Base-by-base conservation (phyloP, 2,797 vertebrate genomes). In the Myripristis murdjan region DNA sequence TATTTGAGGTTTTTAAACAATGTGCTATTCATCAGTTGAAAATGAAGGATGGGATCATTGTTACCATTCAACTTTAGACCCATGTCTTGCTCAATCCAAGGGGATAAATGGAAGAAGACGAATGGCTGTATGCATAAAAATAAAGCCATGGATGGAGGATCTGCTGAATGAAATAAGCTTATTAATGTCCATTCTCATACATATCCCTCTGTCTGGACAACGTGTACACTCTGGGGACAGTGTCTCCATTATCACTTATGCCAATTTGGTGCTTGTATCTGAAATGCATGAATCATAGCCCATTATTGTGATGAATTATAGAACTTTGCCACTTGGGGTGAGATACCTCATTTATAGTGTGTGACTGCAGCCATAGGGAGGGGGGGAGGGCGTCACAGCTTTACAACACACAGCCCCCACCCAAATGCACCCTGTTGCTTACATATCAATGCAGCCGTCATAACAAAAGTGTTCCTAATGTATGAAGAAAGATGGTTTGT, bases 231-330 rank as follows among this genome's bases (percentile, higher is more conserved):
- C 84, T 1, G 70, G 87, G 73, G 87, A 89, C 60, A 20, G 65
- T 68, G 88, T 91, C 83, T 91, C 78, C 68, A 80, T 75, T 70
- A 74, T 84, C 85, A 90, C 86, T 92, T 90, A 90, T 71, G 82
- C 84, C 89, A 92, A 90, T 93, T 90, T 91, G 73, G 61, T 58
- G 60, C 82, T 83, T 16, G 54, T 35, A 66, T 89, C 82, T 85
- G 80, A 86, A 91, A 87, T 53, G 83, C 80, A 89, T 90, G 83
- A 93, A 90, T 92, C 85, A 90, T 73, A 55, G 61, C 57, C 78
- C 75, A 83, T 84, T 83, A 85, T 56, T 88, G 64, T 71, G 66
- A 86, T 79, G 75, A 86, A 85, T 84, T 75, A 82, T 48, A 82
- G 75, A 81, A 86, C 70, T 79, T 81, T 77, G 67, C 86, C 67